A percentile compares a stretch with the other conserved stretches of the same genome.
These are phyloP conservation scores for Rhynchomys soricoides DNA, from an alignment of 2,113 vertebrate species.

Conservation along the genomic window DNA sequence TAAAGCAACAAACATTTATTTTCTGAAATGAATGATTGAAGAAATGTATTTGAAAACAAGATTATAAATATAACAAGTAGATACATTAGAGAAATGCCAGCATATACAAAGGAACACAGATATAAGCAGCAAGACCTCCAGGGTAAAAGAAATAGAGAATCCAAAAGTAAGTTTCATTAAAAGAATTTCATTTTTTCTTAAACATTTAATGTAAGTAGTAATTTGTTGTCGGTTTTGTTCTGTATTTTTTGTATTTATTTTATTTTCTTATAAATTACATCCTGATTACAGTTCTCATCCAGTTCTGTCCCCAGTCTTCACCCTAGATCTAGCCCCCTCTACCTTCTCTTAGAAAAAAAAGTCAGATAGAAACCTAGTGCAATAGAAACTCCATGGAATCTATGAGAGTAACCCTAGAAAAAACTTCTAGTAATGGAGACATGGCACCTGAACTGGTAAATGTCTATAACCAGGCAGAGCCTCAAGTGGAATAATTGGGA, in stretches of 20 bases:
- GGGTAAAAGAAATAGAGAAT: background rate
- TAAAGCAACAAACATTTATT: slow-evolving; percentile 1
- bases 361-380: background rate
- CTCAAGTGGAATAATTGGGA: background rate
- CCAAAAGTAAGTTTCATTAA: background rate
- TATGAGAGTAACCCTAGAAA: background rate
- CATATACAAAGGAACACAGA: background rate
- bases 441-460: background rate
- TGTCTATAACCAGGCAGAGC: background rate
- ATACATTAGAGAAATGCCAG: background rate
- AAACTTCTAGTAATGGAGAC: background rate
- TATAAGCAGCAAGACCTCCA: background rate
- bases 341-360: background rate
- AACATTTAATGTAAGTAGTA: background rate
- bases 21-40: background rate
- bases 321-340: background rate
- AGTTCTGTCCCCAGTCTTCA: background rate
- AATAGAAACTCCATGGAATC: background rate
- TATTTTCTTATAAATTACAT: background rate
- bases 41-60: background rate
- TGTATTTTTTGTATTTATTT: background rate
- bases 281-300: background rate
- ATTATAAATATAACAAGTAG: background rate
- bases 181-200: background rate
- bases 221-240: background rate